These are phyloP conservation scores for Myotis findleyi DNA, from an alignment of 2,797 vertebrate genomes.

Conservation along the genomic window DNA sequence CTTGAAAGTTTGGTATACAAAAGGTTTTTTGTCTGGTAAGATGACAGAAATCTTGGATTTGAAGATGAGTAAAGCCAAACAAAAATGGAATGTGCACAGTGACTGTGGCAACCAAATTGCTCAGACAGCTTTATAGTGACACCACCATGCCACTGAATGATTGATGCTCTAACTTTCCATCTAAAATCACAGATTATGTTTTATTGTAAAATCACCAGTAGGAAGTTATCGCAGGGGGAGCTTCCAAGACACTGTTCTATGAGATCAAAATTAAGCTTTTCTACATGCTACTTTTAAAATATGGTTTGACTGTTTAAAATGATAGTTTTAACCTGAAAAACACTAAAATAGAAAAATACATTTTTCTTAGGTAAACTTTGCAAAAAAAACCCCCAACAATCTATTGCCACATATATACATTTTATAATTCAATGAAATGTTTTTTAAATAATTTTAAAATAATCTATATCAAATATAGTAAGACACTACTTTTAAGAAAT, in stretches of 20 bases:
- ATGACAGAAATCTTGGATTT: neutral
- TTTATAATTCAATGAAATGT: neutral
- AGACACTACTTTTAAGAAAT: neutral
- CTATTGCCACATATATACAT: neutral
- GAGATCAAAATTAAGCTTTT: neutral
- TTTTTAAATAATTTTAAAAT: neutral
- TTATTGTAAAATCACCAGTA: neutral
- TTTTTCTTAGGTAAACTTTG: slow-evolving; percentile 3
- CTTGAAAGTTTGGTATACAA: neutral
- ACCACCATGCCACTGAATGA: neutral
- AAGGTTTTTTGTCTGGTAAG: neutral
- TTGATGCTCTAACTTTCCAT: neutral
- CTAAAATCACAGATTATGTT: neutral
- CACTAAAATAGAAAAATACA: neutral
- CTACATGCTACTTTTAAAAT: neutral
- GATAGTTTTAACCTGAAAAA: neutral
- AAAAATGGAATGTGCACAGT: neutral
- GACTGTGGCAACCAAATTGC: neutral
- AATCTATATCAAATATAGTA: neutral
- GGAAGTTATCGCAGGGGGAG: neutral
- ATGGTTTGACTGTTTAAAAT: neutral
- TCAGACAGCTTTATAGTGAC: neutral
- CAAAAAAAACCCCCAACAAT: neutral
- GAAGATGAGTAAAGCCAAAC: neutral
- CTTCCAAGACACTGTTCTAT: neutral